Conservation (phyloP, 2,888 invertebrate genomes). For the Agrochola macilenta region DNA sequence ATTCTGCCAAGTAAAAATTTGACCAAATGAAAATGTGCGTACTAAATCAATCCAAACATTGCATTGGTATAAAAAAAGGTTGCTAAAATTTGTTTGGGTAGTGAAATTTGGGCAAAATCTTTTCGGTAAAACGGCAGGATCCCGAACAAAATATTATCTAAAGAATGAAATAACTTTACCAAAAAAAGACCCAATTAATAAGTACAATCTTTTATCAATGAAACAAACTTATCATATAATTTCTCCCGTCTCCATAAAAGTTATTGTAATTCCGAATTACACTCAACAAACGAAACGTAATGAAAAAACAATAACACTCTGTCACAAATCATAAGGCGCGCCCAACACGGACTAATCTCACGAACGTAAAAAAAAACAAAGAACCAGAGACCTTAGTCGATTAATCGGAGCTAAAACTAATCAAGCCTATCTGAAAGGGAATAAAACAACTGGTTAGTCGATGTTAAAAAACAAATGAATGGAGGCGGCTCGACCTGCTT, state of each 20-base stretch:
- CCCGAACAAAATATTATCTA: too few species aligned
- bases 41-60: too few species aligned
- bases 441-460: slow-evolving; percentile 73
- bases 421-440: slow-evolving; percentile 85
- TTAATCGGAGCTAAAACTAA: slow-evolving; percentile 88
- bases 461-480: slow-evolving; percentile 88
- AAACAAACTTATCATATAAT: slow-evolving; percentile 4
- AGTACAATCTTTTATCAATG: neutral
- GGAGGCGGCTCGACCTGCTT: slow-evolving; percentile 81
- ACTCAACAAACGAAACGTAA: slow-evolving; percentile 53
- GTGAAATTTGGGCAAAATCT: too few species aligned
- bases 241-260: neutral
- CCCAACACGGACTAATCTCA: slow-evolving; percentile 67
- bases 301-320: slow-evolving; percentile 57
- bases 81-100: too few species aligned
- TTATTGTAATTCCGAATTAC: slow-evolving; percentile 51
- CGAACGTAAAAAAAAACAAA: slow-evolving; percentile 68
- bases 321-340: slow-evolving; percentile 72
- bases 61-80: too few species aligned
- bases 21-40: too few species aligned
- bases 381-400: slow-evolving; percentile 70
- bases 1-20: too few species aligned
- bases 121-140: too few species aligned
- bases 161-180: neutral
- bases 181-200: neutral